These are phyloP conservation scores for Tillus elongatus DNA, from an alignment of 2,888 invertebrate genomes.

Conservation along the genomic window DNA sequence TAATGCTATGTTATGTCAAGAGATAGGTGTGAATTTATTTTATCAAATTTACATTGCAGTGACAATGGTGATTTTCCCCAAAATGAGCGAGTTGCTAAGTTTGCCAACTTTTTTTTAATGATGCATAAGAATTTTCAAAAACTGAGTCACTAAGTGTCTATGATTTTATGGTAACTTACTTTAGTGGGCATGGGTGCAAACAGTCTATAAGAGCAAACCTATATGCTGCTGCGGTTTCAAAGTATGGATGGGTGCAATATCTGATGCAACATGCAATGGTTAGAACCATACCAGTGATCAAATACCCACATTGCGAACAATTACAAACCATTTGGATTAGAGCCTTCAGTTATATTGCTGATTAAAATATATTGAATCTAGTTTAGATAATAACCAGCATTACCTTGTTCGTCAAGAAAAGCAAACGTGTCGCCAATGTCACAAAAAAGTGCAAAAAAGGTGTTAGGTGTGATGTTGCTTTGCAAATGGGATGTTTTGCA, in stretches of 20 bases:
- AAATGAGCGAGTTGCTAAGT: constrained; percentile 25
- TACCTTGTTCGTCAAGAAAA: constrained; percentile 1
- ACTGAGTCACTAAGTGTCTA: no score
- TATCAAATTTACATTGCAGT: constrained; percentile 11
- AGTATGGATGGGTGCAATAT: no score
- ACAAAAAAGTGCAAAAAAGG: neutral
- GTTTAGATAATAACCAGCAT: constrained; percentile 2
- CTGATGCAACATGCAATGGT: no score
- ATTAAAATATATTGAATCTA: constrained; percentile 2
- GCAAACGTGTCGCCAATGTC: neutral
- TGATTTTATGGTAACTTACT: no score
- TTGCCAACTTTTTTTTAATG: constrained; percentile 18
- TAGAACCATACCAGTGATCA: no score
- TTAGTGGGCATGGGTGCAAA: no score
- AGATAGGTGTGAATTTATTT: constrained; percentile 16
- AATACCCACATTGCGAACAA: no score
- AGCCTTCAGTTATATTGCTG: no score
- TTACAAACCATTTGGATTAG: no score
- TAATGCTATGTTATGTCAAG: constrained; percentile 10
- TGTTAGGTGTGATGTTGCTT: constrained; percentile 4
- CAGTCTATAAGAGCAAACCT: no score
- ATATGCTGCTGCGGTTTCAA: no score
- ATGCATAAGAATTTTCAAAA: constrained; percentile 5
- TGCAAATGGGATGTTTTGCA: constrained; percentile 2
- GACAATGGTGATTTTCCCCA: constrained; percentile 12